These are phyloP conservation scores for Orussus abietinus DNA, from an alignment of 1,140 invertebrate species.

Conservation along the genomic window DNA sequence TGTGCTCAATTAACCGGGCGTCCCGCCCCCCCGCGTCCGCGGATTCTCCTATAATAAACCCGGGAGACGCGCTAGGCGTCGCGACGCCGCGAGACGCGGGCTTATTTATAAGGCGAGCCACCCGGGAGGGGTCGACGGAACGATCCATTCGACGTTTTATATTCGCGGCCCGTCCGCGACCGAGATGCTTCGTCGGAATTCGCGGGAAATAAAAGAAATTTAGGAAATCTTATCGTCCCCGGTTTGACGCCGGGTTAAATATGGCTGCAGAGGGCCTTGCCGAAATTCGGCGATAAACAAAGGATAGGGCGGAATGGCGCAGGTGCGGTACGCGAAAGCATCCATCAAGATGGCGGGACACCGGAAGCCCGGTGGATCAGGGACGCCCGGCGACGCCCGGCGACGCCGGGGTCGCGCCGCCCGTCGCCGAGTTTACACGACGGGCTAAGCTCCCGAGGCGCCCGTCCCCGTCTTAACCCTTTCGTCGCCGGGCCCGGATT, in stretches of 20 bases:
- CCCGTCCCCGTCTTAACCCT: no score
- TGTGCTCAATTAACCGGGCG: constrained; percentile 53
- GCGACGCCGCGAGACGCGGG: constrained; percentile 16
- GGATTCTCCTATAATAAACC: constrained; percentile 27
- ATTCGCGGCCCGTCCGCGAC: no score
- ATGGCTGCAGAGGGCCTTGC: constrained; percentile 14
- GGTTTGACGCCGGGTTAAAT: constrained; percentile 8
- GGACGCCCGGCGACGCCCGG: constrained; percentile 3
- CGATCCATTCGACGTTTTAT: constrained; percentile 49
- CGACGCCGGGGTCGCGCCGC: no score
- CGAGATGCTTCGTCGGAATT: no score
- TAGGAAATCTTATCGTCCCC: no score
- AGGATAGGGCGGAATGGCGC: constrained; percentile 35
- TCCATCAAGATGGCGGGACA: constrained; percentile 47
- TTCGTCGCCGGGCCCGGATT: no score
- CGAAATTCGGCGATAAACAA: constrained; percentile 39
- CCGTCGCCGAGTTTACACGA: no score
- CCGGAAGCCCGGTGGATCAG: constrained; percentile 26
- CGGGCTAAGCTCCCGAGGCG: no score
- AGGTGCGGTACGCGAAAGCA: constrained; percentile 47
- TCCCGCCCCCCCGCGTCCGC: constrained; percentile 35
- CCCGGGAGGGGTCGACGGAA: constrained; percentile 4
- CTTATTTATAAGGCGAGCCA: constrained; percentile 7
- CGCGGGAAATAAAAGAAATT: no score
- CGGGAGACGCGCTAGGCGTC: constrained; percentile 24